Evolutionary conservation across 2,888 invertebrate genomes (phyloP).

Genomic region (Panorpa germanica): DNA sequence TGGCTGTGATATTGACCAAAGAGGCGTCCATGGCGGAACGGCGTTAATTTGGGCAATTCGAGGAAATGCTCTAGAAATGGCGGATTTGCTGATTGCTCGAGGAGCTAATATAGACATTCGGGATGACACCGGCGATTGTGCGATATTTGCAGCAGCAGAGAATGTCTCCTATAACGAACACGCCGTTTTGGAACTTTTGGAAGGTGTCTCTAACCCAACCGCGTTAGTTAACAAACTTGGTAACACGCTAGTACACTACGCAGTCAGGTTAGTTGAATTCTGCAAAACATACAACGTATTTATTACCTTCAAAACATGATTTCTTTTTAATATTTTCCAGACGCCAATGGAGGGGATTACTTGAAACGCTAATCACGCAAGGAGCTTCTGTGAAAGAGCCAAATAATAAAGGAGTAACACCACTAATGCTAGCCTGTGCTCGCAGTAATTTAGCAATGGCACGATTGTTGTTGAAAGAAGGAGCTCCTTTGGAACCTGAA

Average conservation of each 20-base stretch:
- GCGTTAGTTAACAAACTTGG: too few relatives aligned
- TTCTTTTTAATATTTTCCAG: conserved; percentile 20
- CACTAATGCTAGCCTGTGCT: conserved; percentile 23
- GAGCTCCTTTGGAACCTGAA: conserved; percentile 19
- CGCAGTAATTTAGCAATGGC: conserved; percentile 18
- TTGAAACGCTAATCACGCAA: conserved; percentile 18
- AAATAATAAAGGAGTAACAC: conserved; percentile 21
- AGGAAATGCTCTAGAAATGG: conserved; percentile 20
- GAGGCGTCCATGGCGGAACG: too few relatives aligned
- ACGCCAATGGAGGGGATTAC: conserved; percentile 21
- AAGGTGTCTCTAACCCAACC: too few relatives aligned
- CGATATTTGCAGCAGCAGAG: conserved; percentile 21
- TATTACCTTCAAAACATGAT: too few relatives aligned
- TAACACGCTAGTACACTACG: too few relatives aligned
- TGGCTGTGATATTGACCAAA: too few relatives aligned
- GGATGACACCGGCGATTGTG: too few relatives aligned
- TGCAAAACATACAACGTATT: too few relatives aligned
- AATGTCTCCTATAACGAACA: conserved; percentile 22
- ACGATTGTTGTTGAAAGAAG: conserved; percentile 16
- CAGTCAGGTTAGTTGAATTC: too few relatives aligned
- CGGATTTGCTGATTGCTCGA: conserved; percentile 19
- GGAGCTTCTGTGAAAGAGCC: conserved; percentile 16
- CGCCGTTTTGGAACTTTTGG: too few relatives aligned
- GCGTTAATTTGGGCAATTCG: conserved; percentile 24
- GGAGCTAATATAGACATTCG: conserved; percentile 20